Evolutionary conservation across 2,888 invertebrate species (phyloP).

Genomic region (Morpho helenor): DNA sequence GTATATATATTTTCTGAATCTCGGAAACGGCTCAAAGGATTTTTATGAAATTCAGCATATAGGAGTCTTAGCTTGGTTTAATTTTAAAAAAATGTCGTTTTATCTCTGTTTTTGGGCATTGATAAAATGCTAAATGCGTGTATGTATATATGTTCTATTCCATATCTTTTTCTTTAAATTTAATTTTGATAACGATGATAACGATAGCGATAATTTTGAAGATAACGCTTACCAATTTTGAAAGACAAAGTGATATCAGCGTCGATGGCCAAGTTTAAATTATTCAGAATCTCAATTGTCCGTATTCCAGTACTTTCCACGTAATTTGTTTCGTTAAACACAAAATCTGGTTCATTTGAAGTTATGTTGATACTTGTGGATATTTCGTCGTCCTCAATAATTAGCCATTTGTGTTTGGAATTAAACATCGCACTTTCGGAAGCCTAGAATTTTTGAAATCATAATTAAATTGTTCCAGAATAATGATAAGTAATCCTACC

Average conservation of each 20-base stretch:
- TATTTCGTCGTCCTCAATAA: constrained; percentile 28
- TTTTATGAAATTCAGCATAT: no score
- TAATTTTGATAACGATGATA: no score
- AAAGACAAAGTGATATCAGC: constrained; percentile 42
- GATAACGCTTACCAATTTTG: constrained; percentile 25
- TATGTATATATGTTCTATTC: no score
- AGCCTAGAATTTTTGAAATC: constrained; percentile 39
- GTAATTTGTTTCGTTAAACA: neutral
- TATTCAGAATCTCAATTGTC: constrained; percentile 25
- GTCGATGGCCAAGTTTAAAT: constrained; percentile 46
- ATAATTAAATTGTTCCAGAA: neutral
- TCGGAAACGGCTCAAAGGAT: no score
- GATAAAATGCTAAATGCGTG: no score
- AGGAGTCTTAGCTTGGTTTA: no score
- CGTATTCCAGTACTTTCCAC: neutral
- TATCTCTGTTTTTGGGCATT: no score
- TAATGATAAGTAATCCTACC: neutral
- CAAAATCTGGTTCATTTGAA: neutral
- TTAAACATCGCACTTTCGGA: constrained; percentile 43
- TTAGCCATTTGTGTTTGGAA: constrained; percentile 46
- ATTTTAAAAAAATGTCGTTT: no score
- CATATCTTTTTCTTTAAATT: no score
- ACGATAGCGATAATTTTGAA: no score
- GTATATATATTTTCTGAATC: no score
- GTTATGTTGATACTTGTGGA: neutral